These are phyloP conservation scores for Coleophora flavipennella DNA, from an alignment of 2,888 invertebrate genomes.

Conservation along the genomic window DNA sequence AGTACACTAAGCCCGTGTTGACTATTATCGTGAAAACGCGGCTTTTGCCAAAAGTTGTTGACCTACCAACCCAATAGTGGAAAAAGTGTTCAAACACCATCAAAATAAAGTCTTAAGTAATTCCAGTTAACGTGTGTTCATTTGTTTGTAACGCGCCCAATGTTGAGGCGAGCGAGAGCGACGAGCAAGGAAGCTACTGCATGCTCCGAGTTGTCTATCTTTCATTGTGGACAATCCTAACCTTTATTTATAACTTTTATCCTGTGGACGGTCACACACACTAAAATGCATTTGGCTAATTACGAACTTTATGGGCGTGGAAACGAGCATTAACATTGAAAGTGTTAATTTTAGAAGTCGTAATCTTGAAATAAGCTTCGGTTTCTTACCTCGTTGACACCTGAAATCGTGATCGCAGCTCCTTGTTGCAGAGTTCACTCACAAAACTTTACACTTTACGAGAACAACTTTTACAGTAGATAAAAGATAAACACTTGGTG, in stretches of 20 bases:
- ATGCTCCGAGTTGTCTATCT: slow-evolving; percentile 20
- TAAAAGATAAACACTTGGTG: slow-evolving; percentile 37
- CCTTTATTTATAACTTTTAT: slow-evolving; percentile 64
- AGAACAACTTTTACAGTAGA: slow-evolving; percentile 37
- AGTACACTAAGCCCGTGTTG: too few species aligned
- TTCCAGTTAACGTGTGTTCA: too few species aligned
- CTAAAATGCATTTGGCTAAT: slow-evolving; percentile 24
- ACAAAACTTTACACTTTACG: slow-evolving; percentile 56
- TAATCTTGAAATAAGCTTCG: slow-evolving; percentile 54
- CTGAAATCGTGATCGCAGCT: slow-evolving; percentile 68
- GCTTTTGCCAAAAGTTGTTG: too few species aligned
- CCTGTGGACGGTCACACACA: slow-evolving; percentile 27
- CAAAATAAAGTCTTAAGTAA: too few species aligned
- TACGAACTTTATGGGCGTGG: slow-evolving; percentile 17
- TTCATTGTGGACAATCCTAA: slow-evolving; percentile 30
- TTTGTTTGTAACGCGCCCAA: too few species aligned
- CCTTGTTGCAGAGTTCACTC: slow-evolving; percentile 58
- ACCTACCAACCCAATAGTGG: too few species aligned
- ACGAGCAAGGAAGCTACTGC: slow-evolving; percentile 15
- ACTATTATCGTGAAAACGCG: too few species aligned
- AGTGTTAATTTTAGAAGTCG: slow-evolving; percentile 49
- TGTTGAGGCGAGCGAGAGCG: too few species aligned
- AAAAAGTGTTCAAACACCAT: too few species aligned
- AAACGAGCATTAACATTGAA: slow-evolving; percentile 26
- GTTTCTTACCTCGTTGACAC: slow-evolving; percentile 72